Evolutionary conservation across 2,113 vertebrate genomes (phyloP).

Genomic region (Cairina moschata): DNA sequence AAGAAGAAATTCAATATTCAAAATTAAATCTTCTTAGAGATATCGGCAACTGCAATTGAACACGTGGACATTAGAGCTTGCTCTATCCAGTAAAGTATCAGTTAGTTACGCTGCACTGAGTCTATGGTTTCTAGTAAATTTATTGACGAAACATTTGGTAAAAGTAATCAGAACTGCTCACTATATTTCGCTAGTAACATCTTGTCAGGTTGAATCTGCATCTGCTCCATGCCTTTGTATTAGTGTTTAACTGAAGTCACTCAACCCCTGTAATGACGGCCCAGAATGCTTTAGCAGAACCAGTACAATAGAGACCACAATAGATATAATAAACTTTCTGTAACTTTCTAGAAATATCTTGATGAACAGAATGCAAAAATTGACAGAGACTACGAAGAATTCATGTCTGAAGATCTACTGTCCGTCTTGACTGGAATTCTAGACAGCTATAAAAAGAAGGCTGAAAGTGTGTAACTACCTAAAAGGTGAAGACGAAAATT

Average conservation of each 20-base stretch:
- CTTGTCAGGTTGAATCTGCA: neutral
- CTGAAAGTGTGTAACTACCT: neutral
- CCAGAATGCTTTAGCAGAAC: neutral
- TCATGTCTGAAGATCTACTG: slow-evolving; percentile 71
- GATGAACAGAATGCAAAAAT: slow-evolving; percentile 73
- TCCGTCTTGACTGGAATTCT: slow-evolving; percentile 56
- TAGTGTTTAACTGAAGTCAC: neutral
- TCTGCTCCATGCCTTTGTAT: neutral
- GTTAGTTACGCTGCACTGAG: neutral
- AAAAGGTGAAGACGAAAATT: neutral
- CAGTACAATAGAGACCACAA: neutral
- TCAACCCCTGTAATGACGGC: neutral
- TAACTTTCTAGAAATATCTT: slow-evolving; percentile 76
- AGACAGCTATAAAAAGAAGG: slow-evolving; percentile 75
- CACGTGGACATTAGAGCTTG: neutral
- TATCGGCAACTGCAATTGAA: neutral
- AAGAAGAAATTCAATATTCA: neutral
- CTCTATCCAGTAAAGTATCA: neutral
- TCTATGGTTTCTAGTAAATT: neutral
- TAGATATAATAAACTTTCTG: neutral
- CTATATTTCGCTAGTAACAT: neutral
- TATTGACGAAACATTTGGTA: neutral
- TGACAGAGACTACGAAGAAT: slow-evolving; percentile 72
- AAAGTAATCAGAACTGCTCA: neutral
- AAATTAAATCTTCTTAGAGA: neutral